A percentile compares a stretch with the other conserved stretches of the same genome.
These are phyloP conservation scores for Oreochromis niloticus DNA, from an alignment of 2,113 vertebrate genomes.

Conservation along the genomic window DNA sequence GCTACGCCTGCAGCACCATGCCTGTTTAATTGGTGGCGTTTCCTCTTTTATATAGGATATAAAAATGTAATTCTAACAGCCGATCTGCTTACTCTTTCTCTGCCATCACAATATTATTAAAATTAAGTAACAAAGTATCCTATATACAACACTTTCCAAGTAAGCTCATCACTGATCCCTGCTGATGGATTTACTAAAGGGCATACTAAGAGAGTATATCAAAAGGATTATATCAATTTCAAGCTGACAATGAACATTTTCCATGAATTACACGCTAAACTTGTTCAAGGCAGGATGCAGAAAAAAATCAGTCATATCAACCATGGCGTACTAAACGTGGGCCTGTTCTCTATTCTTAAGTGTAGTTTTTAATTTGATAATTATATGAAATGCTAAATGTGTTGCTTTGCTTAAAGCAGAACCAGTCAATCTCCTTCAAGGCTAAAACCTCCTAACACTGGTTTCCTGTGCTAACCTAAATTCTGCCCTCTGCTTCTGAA, in stretches of 20 bases:
- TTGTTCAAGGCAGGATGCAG: neutral
- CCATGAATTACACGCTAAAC: constrained; percentile 11
- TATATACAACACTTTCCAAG: neutral
- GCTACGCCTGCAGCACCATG: neutral
- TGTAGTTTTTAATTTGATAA: neutral
- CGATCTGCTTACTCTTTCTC: neutral
- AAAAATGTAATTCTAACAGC: neutral
- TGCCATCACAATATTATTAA: neutral
- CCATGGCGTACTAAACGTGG: neutral
- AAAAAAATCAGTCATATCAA: neutral
- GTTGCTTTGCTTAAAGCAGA: neutral
- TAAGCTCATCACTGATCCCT: neutral
- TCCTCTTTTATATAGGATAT: neutral
- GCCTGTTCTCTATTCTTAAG: neutral
- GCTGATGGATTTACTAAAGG: neutral
- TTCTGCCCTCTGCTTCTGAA: neutral
- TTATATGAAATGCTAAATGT: neutral
- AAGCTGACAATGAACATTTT: neutral
- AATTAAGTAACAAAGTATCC: neutral
- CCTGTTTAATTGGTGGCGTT: neutral
- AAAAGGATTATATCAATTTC: constrained; percentile 9
- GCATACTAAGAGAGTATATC: neutral
- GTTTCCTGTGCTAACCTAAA: neutral
- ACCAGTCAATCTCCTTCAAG: neutral
- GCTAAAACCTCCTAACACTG: neutral